These are phyloP conservation scores for Dorcus parallelipipedus DNA, from an alignment of 2,888 invertebrate species.

Conservation along the genomic window DNA sequence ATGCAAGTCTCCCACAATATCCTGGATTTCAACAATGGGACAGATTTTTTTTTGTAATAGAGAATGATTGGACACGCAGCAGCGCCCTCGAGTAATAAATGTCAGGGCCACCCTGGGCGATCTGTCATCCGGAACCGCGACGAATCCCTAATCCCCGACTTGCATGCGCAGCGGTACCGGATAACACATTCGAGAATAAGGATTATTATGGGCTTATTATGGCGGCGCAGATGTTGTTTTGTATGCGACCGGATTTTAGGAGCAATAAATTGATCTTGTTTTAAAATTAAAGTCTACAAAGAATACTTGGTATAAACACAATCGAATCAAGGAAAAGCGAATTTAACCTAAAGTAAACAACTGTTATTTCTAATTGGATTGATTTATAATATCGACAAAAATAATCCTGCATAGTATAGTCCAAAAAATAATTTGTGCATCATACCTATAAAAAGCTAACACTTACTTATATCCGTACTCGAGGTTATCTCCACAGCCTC, in stretches of 20 bases:
- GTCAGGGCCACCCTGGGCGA: constrained; percentile 40
- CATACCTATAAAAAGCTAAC: too few species aligned
- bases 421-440: too few species aligned
- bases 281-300: neutral
- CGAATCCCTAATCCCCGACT: constrained; percentile 42
- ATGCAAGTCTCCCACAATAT: constrained; percentile 2
- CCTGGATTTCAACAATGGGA: constrained; percentile 4
- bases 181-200: constrained; percentile 7
- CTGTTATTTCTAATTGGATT: too few species aligned
- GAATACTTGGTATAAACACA: too few species aligned
- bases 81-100: constrained; percentile 34
- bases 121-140: constrained; percentile 40
- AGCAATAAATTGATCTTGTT: neutral
- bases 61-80: constrained; percentile 11
- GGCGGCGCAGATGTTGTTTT: constrained; percentile 4
- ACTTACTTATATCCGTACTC: constrained; percentile 92
- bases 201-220: constrained; percentile 10
- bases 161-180: constrained; percentile 26
- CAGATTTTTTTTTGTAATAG: constrained; percentile 9
- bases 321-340: too few species aligned
- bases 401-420: too few species aligned
- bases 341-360: too few species aligned
- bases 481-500: constrained; percentile 95
- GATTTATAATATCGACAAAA: too few species aligned
- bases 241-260: neutral